Conservation (phyloP, 2,888 invertebrate species). For the Sesia apiformis region DNA sequence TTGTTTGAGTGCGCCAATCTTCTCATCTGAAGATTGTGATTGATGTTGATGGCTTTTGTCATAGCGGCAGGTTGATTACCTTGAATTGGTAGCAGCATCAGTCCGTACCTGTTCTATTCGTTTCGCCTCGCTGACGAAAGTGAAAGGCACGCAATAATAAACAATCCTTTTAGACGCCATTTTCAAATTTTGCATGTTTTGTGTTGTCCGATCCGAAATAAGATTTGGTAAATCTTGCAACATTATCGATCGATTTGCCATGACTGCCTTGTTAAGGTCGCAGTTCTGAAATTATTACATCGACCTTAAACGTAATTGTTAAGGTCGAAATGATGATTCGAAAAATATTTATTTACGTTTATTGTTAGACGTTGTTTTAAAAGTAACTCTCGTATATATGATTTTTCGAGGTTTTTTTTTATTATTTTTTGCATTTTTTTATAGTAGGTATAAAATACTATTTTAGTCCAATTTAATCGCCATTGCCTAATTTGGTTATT, state of each 20-base stretch:
- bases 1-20: slow-evolving; percentile 43
- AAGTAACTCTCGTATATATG: too few species aligned
- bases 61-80: slow-evolving; percentile 26
- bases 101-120: slow-evolving; percentile 23
- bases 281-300: too few species aligned
- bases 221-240: not conserved
- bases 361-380: too few species aligned
- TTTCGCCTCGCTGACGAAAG: slow-evolving; percentile 33
- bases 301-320: too few species aligned
- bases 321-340: too few species aligned
- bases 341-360: too few species aligned
- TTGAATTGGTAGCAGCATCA: slow-evolving; percentile 27
- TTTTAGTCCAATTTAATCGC: too few species aligned
- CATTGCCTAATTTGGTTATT: too few species aligned
- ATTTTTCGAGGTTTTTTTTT: too few species aligned
- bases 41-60: slow-evolving; percentile 27
- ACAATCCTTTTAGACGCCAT: not conserved
- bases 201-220: not conserved
- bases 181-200: not conserved
- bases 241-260: not conserved
- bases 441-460: too few species aligned
- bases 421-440: too few species aligned
- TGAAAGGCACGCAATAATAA: slow-evolving; percentile 25
- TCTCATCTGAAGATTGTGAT: slow-evolving; percentile 35
- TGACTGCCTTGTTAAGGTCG: not conserved